phyloP scores from a whole-genome alignment of 2,888 invertebrate species.

The Sthenelais limicola region DNA sequence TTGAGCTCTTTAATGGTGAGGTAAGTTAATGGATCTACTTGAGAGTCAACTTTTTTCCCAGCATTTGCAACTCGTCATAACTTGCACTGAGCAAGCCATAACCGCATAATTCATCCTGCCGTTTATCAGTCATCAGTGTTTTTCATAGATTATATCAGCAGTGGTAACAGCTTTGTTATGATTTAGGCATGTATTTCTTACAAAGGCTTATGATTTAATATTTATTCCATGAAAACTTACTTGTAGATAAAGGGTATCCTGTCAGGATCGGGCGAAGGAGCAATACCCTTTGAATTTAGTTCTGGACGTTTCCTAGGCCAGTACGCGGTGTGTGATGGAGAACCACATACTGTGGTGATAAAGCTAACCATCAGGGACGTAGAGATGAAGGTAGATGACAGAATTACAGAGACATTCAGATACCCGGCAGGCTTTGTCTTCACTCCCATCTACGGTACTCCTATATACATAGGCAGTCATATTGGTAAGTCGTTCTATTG shows the following conservation, averaged over 20 bases:
- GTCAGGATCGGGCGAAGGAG: not conserved
- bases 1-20: slow-evolving; percentile 35
- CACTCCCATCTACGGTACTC: slow-evolving; percentile 28
- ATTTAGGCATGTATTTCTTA: too few species aligned
- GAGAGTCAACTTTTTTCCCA: not conserved
- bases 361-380: slow-evolving; percentile 17
- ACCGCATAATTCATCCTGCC: too few species aligned
- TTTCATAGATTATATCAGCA: too few species aligned
- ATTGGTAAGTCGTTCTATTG: slow-evolving; percentile 38
- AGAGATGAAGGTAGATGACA: slow-evolving; percentile 35
- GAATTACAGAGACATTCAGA: not conserved
- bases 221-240: too few species aligned
- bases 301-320: slow-evolving; percentile 36
- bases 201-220: too few species aligned
- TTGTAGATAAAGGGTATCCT: too few species aligned
- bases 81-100: too few species aligned
- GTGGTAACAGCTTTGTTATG: too few species aligned
- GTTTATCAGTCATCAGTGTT: too few species aligned
- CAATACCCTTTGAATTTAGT: slow-evolving; percentile 27
- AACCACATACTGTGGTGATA: slow-evolving; percentile 38
- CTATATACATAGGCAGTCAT: slow-evolving; percentile 36
- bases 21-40: slow-evolving; percentile 8
- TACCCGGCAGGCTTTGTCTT: slow-evolving; percentile 26
- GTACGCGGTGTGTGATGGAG: slow-evolving; percentile 45
- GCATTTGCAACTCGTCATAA: not conserved